Evolutionary conservation across 2,797 vertebrate genomes (phyloP).

Genomic region (Thamnophis elegans): DNA sequence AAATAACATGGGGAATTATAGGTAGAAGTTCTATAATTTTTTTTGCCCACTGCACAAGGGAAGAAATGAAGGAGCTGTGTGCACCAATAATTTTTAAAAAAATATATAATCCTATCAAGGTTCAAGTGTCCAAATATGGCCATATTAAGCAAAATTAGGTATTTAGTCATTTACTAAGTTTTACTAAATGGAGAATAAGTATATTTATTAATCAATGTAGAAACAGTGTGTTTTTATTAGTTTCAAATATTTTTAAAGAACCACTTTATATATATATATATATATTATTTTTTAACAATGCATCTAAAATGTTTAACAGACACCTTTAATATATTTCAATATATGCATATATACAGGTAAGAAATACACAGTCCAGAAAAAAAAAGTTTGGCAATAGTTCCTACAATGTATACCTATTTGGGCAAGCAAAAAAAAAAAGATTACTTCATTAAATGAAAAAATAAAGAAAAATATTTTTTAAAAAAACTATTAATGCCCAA

Average conservation of each 20-base stretch:
- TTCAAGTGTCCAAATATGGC: not conserved
- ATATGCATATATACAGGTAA: not conserved
- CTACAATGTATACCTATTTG: not conserved
- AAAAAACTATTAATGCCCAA: not conserved
- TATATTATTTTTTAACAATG: not conserved
- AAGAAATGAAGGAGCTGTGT: not conserved
- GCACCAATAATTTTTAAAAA: not conserved
- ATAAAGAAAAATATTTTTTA: not conserved
- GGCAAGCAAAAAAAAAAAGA: not conserved
- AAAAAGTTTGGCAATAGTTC: not conserved
- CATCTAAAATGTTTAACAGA: not conserved
- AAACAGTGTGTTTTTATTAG: not conserved
- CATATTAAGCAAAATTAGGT: not conserved
- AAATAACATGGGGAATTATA: not conserved
- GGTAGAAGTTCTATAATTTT: not conserved
- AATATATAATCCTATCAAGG: not conserved
- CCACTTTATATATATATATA: not conserved
- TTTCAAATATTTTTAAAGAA: not conserved
- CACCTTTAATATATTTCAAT: not conserved
- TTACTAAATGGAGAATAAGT: not conserved
- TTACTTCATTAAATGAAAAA: not conserved
- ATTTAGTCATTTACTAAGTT: constrained; percentile 27
- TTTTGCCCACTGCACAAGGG: not conserved
- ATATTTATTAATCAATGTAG: not conserved
- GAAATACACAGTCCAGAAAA: not conserved